Evolutionary conservation across 1,140 invertebrate species (phyloP), one percentile per base, ranked within the genome.

Genomic region (Telenomus remus): DNA sequence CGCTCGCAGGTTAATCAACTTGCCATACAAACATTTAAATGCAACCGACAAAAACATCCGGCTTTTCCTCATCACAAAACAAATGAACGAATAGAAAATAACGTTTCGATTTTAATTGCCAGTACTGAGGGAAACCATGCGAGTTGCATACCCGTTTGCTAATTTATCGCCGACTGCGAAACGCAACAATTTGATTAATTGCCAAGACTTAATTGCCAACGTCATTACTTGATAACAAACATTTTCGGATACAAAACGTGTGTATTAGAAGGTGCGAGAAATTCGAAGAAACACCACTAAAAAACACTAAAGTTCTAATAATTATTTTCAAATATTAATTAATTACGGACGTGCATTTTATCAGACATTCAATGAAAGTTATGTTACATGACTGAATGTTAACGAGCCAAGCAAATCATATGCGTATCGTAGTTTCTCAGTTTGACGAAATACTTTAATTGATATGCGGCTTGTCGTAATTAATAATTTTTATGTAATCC

Each of bases 321-420:
- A 76, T 76, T 69, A 64, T 76, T 76, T 65, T 69, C 60, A 57
- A 68, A 68, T 68, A 63, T 75, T 35, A 68, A 63, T 75, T 75
- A 75, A 75, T 75, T 75, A 63, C 57, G 50, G 6, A 27, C 19
- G 19, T 27, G 48, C 49, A 10, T 15, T 69, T 68, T 75, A 75
- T 68, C 64, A 63, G 53, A 48, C 50, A 39, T 13, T 42, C 43
- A 54, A 69, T 49, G 59, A 75, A 69, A 75, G 72, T 63, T 66
- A 60, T 55, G 55, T 73, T 74, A 74, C 63, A 63, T 74, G 63
- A 74, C 63, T 61, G 51, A 63, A 63, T 63, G 51, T 19, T 61
- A 68, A 74, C 44, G 9, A 16, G 19, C 15, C 14, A 55, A 55
- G 47, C 19, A 61, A 61, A 61, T 43, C 13, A 44, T 13, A 47